Evolutionary conservation across 1,140 invertebrate genomes (phyloP), one percentile per base, ranked within the genome.

Genomic region (Drosophila baimaii): DNA sequence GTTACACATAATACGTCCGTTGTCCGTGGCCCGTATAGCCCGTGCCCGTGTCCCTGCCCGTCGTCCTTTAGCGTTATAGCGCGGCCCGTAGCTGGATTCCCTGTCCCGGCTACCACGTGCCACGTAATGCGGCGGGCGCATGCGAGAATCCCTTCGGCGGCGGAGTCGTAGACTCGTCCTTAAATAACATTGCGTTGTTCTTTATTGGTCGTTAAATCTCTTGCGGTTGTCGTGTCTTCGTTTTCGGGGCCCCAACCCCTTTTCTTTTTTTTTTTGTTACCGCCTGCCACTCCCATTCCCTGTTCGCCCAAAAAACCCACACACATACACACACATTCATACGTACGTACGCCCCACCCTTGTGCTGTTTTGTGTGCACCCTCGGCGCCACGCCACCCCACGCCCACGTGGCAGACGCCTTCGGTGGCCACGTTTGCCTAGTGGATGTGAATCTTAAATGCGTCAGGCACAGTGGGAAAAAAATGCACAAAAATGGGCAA

Each of bases 171-270:
- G 69, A 66, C 46, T 65, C 72, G 79, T 89, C 77, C 83, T 88
- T 88, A 88, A 88, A 88, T 79, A 88, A 88, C 83, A 88, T 80
- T 88, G 83, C 83, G 79, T 77, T 86, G 79, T 86, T 86, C 83
- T 89, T 89, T 89, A 89, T 89, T 89, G 84, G 72, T 89, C 84
- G 84, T 89, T 89, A 89, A 89, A 89, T 89, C 84, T 89, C 84
- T 89, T 89, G 84, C 84, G 84, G 84, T 89, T 89, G 80, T 89
- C 77, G 77, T 84, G 83, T 77, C 84, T 82, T 80, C 81, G 77
- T 54, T 69, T 65, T 54, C 49, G 44, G 59, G 35, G 51, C 47
- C 71, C 61, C 59, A 37, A n/a, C 25, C 55, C 56, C 56, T 29
- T 21, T 29, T 74, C 17, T 55, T 29, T 33, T 3, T 29, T 74